Conservation (phyloP, 2,888 invertebrate species). For the Brachyptera putata region DNA sequence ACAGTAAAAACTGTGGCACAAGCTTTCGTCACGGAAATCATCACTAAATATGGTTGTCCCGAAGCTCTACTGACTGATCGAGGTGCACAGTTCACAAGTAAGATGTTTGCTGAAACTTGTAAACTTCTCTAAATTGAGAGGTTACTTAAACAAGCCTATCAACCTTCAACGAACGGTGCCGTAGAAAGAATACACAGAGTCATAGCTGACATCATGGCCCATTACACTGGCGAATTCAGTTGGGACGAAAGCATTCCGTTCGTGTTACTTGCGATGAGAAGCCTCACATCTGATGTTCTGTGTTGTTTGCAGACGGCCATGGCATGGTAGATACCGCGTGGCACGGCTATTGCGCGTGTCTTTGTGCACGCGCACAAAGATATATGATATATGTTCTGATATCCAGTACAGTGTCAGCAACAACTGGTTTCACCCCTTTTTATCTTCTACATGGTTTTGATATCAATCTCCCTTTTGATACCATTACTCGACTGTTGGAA, state of each 20-base stretch:
- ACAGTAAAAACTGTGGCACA: conserved; percentile 22
- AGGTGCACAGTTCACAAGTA: conserved; percentile 29
- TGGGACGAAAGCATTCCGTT: neutral
- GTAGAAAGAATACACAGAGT: conserved; percentile 30
- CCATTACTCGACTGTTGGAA: neutral
- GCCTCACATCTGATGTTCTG: no score
- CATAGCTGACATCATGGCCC: neutral
- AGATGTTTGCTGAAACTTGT: conserved; percentile 18
- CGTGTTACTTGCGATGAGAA: neutral
- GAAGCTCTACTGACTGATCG: conserved; percentile 27
- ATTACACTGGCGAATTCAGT: neutral
- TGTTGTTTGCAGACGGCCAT: no score
- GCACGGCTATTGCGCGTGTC: no score
- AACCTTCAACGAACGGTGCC: conserved; percentile 31
- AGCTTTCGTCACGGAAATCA: conserved; percentile 26
- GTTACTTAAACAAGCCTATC: conserved; percentile 30
- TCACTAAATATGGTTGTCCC: conserved; percentile 31
- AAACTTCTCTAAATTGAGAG: conserved; percentile 26
- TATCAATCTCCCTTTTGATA: neutral
- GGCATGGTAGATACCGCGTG: no score
- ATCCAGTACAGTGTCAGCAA: no score
- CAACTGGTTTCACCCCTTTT: neutral
- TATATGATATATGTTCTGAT: no score
- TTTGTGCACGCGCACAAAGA: no score
- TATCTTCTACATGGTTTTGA: neutral